Percentiles rank a stretch among this genome's conserved stretches.
These are phyloP conservation scores for Cossypha heuglini DNA, from an alignment of 2,797 vertebrate species.

Conservation along the genomic window DNA sequence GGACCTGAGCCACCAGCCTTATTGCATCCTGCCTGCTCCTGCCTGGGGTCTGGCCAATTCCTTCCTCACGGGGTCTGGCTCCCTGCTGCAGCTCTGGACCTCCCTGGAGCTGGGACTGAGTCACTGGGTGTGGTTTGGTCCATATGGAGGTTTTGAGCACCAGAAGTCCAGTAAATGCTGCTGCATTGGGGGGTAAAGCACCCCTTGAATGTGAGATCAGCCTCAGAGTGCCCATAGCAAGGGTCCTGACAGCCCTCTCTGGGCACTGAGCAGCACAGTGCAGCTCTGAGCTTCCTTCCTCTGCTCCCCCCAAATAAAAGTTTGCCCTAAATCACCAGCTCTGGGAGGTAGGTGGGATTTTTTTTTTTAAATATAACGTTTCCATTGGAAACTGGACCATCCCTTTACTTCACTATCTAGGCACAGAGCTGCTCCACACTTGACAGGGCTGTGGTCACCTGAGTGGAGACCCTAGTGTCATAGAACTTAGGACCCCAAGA, in stretches of 20 bases:
- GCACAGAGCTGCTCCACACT: background rate
- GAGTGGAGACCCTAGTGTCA: background rate
- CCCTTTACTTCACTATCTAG: background rate
- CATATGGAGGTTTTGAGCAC: background rate
- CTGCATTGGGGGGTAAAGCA: background rate
- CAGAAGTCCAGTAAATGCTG: background rate
- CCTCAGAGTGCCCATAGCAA: background rate
- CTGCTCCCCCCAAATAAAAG: background rate
- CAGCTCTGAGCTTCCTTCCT: background rate
- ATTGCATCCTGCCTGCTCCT: background rate
- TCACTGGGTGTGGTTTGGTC: background rate
- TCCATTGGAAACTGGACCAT: background rate
- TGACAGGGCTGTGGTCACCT: background rate
- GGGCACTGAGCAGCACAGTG: background rate
- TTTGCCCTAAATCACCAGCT: background rate
- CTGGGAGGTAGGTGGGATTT: background rate
- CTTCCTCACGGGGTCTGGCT: background rate
- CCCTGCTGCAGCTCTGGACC: background rate
- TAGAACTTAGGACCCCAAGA: background rate
- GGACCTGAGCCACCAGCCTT: accelerated
- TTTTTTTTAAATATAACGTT: background rate
- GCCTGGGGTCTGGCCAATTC: background rate
- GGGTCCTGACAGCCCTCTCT: background rate
- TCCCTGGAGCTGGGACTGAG: background rate
- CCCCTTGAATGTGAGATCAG: background rate